phyloP scores from a whole-genome alignment of 2,113 vertebrate species.

The Alexandromys fortis region DNA sequence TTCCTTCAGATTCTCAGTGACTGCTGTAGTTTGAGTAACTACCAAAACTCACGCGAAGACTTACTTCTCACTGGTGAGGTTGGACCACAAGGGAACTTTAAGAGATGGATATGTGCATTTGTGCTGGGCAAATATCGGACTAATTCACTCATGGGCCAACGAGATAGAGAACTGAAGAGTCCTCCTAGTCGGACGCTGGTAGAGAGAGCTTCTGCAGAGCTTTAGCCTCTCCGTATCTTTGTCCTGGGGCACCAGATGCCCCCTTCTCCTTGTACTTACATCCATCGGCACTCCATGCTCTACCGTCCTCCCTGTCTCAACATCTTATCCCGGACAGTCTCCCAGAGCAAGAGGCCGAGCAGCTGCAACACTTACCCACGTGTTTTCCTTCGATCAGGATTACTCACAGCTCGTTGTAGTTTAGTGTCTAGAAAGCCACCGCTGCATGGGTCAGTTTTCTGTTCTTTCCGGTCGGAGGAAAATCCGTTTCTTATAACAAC shows the following conservation, averaged over 20 bases:
- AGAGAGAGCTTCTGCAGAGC: accelerated
- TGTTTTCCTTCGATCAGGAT: neutral
- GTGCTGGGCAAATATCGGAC: neutral
- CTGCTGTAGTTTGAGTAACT: neutral
- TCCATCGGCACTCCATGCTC: neutral
- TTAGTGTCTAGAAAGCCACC: neutral
- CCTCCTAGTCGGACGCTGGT: neutral
- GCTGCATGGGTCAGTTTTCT: neutral
- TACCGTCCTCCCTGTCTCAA: neutral
- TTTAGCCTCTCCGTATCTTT: neutral
- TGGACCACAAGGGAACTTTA: neutral
- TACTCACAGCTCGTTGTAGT: neutral
- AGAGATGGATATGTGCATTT: neutral
- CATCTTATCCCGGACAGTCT: neutral
- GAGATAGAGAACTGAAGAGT: neutral
- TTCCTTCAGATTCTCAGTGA: neutral
- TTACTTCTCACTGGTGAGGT: neutral
- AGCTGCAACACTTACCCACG: neutral
- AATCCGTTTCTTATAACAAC: neutral
- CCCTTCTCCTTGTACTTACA: neutral
- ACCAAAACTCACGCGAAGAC: neutral
- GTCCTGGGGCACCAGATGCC: neutral
- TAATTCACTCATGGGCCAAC: neutral
- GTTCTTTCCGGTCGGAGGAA: neutral
- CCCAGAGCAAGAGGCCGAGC: neutral